Conservation (phyloP, 2,888 invertebrate genomes). For the Urechis unicinctus region DNA sequence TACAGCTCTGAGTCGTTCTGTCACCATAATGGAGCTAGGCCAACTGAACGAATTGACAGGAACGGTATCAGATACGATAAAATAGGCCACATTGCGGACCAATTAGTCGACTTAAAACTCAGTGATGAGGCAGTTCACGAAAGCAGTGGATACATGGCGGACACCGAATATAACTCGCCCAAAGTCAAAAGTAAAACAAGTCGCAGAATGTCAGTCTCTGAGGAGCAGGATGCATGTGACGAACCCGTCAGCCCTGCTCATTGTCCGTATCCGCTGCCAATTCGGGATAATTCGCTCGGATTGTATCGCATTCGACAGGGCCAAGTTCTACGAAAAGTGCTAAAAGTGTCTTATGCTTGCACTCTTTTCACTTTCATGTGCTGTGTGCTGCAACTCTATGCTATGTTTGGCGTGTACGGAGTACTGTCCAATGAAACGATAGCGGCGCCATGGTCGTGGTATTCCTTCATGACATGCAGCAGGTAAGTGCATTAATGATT, state of each 20-base stretch:
- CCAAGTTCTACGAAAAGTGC: constrained; percentile 53
- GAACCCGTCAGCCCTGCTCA: constrained; percentile 5
- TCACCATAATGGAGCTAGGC: too few relatives aligned
- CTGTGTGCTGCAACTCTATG: constrained; percentile 54
- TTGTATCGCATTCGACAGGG: constrained; percentile 28
- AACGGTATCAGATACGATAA: background rate
- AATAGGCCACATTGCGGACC: too few relatives aligned
- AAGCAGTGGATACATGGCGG: constrained; percentile 30
- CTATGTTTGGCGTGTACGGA: constrained; percentile 56
- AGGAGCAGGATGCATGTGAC: background rate
- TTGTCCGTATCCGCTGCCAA: constrained; percentile 15
- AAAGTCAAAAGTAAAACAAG: background rate
- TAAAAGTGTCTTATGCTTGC: constrained; percentile 55
- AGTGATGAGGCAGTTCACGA: background rate
- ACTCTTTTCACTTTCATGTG: constrained; percentile 56
- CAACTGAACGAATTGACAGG: too few relatives aligned
- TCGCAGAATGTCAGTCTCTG: constrained; percentile 1
- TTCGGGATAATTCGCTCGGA: constrained; percentile 19
- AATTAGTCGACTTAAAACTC: too few relatives aligned
- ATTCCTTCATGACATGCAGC: constrained; percentile 43
- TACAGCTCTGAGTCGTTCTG: too few relatives aligned
- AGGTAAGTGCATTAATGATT: background rate
- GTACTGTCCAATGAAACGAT: constrained; percentile 33
- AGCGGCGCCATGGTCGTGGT: constrained; percentile 56
- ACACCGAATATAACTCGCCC: constrained; percentile 23